phyloP scores from a whole-genome alignment of 2,797 vertebrate genomes.

The Oreochromis grahami region DNA sequence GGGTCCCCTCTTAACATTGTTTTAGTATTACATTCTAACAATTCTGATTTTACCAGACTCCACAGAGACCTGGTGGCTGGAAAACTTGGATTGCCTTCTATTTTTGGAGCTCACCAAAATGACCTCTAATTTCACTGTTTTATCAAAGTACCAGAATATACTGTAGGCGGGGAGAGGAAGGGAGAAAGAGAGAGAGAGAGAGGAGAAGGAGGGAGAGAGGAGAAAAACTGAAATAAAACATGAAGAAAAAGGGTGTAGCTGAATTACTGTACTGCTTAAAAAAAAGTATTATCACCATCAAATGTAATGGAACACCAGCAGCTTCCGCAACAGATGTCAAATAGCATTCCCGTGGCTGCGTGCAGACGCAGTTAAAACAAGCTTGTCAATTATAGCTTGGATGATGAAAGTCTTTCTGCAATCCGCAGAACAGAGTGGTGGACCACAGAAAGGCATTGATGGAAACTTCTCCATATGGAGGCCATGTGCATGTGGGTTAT shows the following conservation, averaged over 20 bases:
- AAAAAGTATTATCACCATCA: neutral
- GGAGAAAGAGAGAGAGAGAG: neutral
- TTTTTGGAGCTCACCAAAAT: conserved; percentile 58
- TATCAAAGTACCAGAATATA: conserved; percentile 38
- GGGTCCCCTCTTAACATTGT: conserved; percentile 35
- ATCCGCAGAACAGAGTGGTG: conserved; percentile 10
- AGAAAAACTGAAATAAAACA: neutral
- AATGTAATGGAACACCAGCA: conserved; percentile 22
- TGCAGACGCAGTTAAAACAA: conserved; percentile 51
- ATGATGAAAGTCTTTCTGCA: conserved; percentile 50
- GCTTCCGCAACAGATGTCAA: conserved; percentile 54
- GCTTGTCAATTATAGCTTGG: conserved; percentile 39
- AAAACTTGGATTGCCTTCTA: conserved; percentile 67
- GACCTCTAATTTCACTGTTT: conserved; percentile 69
- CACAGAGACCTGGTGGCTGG: conserved; percentile 57
- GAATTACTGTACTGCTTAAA: conserved; percentile 18
- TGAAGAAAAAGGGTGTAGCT: neutral
- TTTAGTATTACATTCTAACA: conserved; percentile 45
- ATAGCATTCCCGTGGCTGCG: conserved; percentile 36
- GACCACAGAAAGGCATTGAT: conserved; percentile 47
- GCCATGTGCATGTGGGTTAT: conserved; percentile 39
- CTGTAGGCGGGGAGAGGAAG: neutral
- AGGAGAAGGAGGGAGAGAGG: neutral
- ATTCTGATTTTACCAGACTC: conserved; percentile 59
- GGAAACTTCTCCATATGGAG: conserved; percentile 48